A percentile compares a stretch with the other conserved stretches of the same genome.
These are phyloP conservation scores for Oenanthe oenanthe DNA, from an alignment of 2,113 vertebrate genomes.

Conservation along the genomic window DNA sequence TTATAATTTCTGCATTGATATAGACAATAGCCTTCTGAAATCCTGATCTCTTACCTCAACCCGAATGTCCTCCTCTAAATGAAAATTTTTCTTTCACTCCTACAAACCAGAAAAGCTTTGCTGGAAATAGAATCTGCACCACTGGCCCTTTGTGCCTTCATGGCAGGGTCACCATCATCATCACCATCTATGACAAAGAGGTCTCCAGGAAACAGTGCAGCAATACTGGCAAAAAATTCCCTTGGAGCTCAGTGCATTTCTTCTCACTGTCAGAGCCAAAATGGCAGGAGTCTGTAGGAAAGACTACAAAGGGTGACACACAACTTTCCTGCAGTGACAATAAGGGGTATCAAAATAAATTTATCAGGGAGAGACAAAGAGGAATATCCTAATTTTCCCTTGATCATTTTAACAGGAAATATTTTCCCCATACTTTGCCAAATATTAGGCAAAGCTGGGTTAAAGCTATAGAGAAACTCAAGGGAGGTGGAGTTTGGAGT, in stretches of 20 bases:
- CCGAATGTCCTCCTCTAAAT: neutral
- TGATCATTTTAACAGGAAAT: neutral
- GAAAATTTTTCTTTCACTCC: neutral
- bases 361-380: neutral
- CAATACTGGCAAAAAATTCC: neutral
- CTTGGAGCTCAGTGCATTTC: neutral
- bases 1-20: neutral
- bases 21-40: neutral
- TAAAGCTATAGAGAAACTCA: neutral
- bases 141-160: neutral
- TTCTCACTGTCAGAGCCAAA: neutral
- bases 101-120: neutral
- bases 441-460: neutral
- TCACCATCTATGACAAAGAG: neutral
- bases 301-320: neutral
- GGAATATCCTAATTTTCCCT: neutral
- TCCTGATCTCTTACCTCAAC: neutral
- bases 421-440: neutral
- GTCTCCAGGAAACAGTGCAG: neutral
- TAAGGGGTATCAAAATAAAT: neutral
- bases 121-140: neutral
- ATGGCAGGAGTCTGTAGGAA: accelerated
- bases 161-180: neutral
- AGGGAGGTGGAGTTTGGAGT: neutral
- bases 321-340: neutral